Base-by-base conservation (phyloP, 1,140 invertebrate species). In the Melipona quadrifasciata region DNA sequence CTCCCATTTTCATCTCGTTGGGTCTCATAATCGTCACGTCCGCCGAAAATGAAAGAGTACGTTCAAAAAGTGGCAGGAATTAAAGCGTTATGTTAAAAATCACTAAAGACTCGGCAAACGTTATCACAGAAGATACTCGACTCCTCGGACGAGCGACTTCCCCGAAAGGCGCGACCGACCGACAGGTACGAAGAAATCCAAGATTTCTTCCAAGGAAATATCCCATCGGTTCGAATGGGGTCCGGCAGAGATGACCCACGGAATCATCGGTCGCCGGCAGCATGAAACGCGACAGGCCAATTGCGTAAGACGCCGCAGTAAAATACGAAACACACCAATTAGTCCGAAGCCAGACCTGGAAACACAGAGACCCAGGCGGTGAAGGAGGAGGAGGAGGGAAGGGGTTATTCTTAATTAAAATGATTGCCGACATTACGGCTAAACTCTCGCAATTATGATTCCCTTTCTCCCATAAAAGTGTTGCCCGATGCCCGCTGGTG, bases 401-500 rank as follows among this genome's bases (percentile, higher is more conserved):
- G 87, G 85, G 86, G 84, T 67, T 90, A 91, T 93, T 93, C 91
- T 93, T 93, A 94, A 94, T 94, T 93, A 93, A 93, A 93, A 93
- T 94, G 92, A 94, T 94, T 94, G 91, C 93, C 87, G 89, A 90
- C 92, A 92, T 93, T 94, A 93, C 89, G 86, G 90, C 89, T 92
- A 94, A 93, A 94, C 93, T 93, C 92, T 92, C 80, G 91, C 92
- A 93, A 94, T 94, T 93, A 93, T 93, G 91, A 93, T 90, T 87
- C 89, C 84, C 89, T 87, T 90, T 92, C 90, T 87, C 84, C 89
- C 89, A 88, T 92, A 92, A 92, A 92, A 92, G 91, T 89, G 90
- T 82, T 91, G 89, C 89, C 86, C 90, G 89, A 92, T 93, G 90
- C 90, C 87, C 87, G 87, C 78, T 91, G 89, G 90, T 92, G 92